A percentile compares a stretch with the other conserved stretches of the same genome.
Evolutionary conservation across 2,113 vertebrate species (phyloP).

Genomic region (Pantherophis guttatus): DNA sequence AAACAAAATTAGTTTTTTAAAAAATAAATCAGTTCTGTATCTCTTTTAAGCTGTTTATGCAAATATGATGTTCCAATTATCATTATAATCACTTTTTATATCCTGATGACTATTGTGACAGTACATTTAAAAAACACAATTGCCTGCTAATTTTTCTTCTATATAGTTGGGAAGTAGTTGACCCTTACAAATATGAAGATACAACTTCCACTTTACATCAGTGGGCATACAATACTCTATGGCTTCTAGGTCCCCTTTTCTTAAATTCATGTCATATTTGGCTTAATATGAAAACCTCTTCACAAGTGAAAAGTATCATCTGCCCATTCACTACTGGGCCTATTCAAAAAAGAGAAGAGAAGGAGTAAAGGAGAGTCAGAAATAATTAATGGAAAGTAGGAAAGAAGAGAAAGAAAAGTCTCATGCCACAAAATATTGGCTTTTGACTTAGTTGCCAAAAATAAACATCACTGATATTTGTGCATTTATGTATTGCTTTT

Average conservation of each 20-base stretch:
- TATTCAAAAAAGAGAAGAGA: not conserved
- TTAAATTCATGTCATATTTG: not conserved
- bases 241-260: not conserved
- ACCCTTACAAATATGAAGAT: not conserved
- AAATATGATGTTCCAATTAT: conserved; percentile 1
- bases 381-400: not conserved
- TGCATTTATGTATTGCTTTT: not conserved
- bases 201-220: not conserved
- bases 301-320: not conserved
- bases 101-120: not conserved
- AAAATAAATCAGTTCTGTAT: not conserved
- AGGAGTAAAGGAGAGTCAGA: not conserved
- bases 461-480: not conserved
- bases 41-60: not conserved
- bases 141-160: not conserved
- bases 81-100: not conserved
- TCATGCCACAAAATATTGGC: not conserved
- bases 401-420: not conserved
- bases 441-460: not conserved
- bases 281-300: not conserved
- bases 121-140: conserved; percentile 7
- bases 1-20: not conserved
- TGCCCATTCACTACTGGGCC: not conserved
- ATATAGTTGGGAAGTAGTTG: not conserved
- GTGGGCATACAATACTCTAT: not conserved